phyloP scores from a whole-genome alignment of 1,140 invertebrate species.

The Drosophila suzukii region DNA sequence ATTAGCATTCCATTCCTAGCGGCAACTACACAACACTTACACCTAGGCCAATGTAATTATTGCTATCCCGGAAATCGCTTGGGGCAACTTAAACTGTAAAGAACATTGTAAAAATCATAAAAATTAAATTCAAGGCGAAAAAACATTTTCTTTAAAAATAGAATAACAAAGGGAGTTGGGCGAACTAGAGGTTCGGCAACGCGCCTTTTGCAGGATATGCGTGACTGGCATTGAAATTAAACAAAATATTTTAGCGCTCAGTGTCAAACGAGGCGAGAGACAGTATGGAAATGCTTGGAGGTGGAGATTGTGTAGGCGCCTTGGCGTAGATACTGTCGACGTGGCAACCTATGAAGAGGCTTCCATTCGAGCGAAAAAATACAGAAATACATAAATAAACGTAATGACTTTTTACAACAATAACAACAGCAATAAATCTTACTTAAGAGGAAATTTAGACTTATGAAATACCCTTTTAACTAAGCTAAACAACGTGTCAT shows the following conservation, averaged over 20 bases:
- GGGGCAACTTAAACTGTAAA: slow-evolving; percentile 12
- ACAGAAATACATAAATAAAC: slow-evolving; percentile 74
- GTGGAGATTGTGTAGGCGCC: not conserved
- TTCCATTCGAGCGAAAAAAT: slow-evolving; percentile 19
- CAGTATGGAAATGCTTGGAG: slow-evolving; percentile 19
- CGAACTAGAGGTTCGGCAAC: not conserved
- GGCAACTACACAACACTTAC: slow-evolving; percentile 19
- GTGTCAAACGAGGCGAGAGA: slow-evolving; percentile 71
- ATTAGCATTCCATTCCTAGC: slow-evolving; percentile 29
- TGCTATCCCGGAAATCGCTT: slow-evolving; percentile 48
- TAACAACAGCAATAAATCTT: slow-evolving; percentile 37
- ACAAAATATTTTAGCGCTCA: slow-evolving; percentile 59
- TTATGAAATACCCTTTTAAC: slow-evolving; percentile 11
- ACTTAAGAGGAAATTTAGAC: not conserved
- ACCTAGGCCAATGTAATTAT: slow-evolving; percentile 38
- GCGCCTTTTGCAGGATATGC: slow-evolving; percentile 67
- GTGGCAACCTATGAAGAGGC: slow-evolving; percentile 45
- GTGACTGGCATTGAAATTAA: slow-evolving; percentile 80
- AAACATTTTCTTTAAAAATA: slow-evolving; percentile 67
- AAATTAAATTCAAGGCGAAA: slow-evolving; percentile 45
- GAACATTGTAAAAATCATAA: slow-evolving; percentile 8
- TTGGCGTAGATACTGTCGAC: slow-evolving; percentile 30
- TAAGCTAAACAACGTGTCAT: not conserved
- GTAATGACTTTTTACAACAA: slow-evolving; percentile 65
- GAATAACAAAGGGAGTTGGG: slow-evolving; percentile 34